Evolutionary conservation across 2,888 invertebrate genomes (phyloP).

Genomic region (Leucophenga maculata): DNA sequence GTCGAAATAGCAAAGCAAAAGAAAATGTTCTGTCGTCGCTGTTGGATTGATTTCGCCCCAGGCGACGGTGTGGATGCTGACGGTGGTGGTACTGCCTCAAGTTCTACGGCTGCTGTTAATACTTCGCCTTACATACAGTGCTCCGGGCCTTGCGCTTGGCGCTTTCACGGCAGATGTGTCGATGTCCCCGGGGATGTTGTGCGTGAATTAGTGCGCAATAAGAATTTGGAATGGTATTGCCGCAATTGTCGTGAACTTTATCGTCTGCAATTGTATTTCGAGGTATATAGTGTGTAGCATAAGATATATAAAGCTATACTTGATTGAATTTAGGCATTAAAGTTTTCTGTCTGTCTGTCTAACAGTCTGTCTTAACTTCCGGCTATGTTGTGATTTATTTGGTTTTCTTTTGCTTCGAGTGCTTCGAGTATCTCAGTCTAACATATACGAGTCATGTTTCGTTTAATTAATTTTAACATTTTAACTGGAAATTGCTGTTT

Average conservation of each 20-base stretch:
- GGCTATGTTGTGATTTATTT: conserved; percentile 2
- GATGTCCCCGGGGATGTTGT: conserved; percentile 58
- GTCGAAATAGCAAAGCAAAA: neutral
- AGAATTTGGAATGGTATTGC: conserved; percentile 69
- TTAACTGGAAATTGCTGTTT: too few relatives aligned
- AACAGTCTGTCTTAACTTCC: neutral
- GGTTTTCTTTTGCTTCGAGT: neutral
- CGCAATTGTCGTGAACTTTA: conserved; percentile 67
- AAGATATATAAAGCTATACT: neutral
- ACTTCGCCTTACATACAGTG: conserved; percentile 54
- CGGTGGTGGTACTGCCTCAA: neutral
- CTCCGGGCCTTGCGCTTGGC: conserved; percentile 66
- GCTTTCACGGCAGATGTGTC: conserved; percentile 66
- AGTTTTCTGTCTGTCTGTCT: neutral
- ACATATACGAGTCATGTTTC: neutral
- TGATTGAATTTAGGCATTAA: conserved; percentile 15
- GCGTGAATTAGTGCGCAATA: conserved; percentile 45
- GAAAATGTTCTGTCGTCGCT: conserved; percentile 69
- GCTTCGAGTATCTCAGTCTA: neutral
- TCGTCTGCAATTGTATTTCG: conserved; percentile 69
- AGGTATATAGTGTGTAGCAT: conserved; percentile 54
- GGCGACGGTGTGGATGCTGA: conserved; percentile 39
- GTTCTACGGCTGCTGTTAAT: neutral
- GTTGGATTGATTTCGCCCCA: conserved; percentile 69
- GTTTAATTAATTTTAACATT: conserved; percentile 12